Evolutionary conservation across 2,113 vertebrate genomes (phyloP), one percentile per base, ranked within the genome.

Genomic region (Drymodes brunneopygia): DNA sequence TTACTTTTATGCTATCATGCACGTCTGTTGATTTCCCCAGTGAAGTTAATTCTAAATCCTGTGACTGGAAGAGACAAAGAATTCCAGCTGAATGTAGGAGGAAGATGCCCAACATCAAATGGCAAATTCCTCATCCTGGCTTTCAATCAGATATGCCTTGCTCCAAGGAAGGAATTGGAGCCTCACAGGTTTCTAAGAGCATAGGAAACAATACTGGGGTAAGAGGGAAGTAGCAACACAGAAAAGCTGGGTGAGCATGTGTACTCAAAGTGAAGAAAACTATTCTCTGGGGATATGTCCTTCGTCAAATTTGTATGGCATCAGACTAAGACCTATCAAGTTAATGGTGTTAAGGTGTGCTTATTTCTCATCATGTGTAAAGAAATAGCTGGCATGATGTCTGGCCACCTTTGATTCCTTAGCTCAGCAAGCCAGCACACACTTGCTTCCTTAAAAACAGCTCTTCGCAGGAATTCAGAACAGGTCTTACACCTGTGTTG

Each of bases 201-300:
- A 45, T 45, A 72, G 60, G 35, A 88, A 70, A 75, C 1, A 3
- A 70, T 67, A 14, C 14, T 31, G 35, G 35, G 12, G 38, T 62
- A 93, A 57, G 38, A 54, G 11, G 15, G 6, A 82, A 81, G 33
- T 27, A 28, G 57, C 73, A 81, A 66, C 17, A 22, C 20, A 53
- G 21, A 66, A 88, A 83, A 57, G 3, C 7, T 62, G 50, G 4
- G 16, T 47, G 45, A 62, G 19, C 0, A 0, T 35, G 10, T 53
- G 10, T 54, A 64, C 27, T 73, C 62, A 79, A 54, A 23, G 4
- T 42, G 35, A 75, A 50, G 53, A 81, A 69, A 80, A 42, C 22
- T 64, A 53, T 75, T 73, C 12, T 35, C 35, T 78, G 38, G 40
- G 42, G 29, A 25, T 2, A 20, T 0, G 2, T 61, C 29, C 12